phyloP scores from a whole-genome alignment of 2,113 vertebrate species.

The Acrocephalus arundinaceus region DNA sequence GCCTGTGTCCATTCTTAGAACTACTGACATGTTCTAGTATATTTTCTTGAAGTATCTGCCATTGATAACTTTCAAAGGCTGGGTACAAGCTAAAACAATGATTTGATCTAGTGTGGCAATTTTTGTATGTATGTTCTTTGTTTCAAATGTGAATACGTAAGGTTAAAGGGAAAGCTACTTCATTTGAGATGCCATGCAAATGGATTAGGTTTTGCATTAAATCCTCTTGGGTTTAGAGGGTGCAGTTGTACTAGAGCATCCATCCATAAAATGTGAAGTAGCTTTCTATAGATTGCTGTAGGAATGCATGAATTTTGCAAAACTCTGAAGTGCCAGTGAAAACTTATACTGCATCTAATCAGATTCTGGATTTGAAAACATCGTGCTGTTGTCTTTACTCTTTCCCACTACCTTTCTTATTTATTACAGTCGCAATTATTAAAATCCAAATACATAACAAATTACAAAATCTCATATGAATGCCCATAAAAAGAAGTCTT shows the following conservation, averaged over 20 bases:
- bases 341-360: neutral
- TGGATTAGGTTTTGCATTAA: slow-evolving; percentile 12
- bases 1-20: neutral
- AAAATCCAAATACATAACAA: neutral
- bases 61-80: neutral
- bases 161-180: neutral
- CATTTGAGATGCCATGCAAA: neutral
- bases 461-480: neutral
- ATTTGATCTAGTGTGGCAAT: neutral
- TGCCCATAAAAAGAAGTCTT: neutral
- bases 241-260: neutral
- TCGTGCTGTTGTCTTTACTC: neutral
- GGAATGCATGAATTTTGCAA: neutral
- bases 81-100: neutral
- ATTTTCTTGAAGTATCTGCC: neutral
- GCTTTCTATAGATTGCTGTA: neutral
- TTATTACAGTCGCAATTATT: neutral
- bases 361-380: neutral
- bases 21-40: neutral
- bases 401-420: neutral
- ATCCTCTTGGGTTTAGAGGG: neutral
- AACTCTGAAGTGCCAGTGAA: neutral
- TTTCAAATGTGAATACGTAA: neutral
- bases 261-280: neutral
- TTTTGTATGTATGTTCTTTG: neutral